Evolutionary conservation across 2,797 vertebrate species (phyloP).

Genomic region (Antennarius maculatus): DNA sequence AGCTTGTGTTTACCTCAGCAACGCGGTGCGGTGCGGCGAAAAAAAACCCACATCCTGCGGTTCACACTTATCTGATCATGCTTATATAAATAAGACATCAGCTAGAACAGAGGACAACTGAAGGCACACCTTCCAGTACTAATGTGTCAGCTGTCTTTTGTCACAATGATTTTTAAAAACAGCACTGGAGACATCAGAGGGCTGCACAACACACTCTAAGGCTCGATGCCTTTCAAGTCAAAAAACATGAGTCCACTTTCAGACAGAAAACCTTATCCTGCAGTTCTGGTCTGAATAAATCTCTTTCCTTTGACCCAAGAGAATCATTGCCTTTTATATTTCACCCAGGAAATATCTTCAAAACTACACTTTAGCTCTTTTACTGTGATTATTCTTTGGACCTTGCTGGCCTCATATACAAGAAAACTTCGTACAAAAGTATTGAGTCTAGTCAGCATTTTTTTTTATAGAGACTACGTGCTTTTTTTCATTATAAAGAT

Average conservation of each 20-base stretch:
- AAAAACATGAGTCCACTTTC: neutral
- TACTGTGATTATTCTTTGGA: slow-evolving; percentile 26
- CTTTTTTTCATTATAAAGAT: neutral
- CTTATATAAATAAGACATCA: slow-evolving; percentile 51
- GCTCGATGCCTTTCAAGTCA: neutral
- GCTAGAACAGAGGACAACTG: slow-evolving; percentile 31
- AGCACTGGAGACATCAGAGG: slow-evolving; percentile 36
- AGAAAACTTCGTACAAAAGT: slow-evolving; percentile 4
- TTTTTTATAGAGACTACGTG: neutral
- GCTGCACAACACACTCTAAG: slow-evolving; percentile 10
- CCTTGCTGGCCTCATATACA: slow-evolving; percentile 2
- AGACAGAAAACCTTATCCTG: slow-evolving; percentile 1
- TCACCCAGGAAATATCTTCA: slow-evolving; percentile 22
- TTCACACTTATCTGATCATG: slow-evolving; percentile 56
- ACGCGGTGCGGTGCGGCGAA: slow-evolving; percentile 12
- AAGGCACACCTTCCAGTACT: slow-evolving; percentile 17
- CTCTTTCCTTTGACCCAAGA: neutral
- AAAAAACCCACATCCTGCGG: slow-evolving; percentile 8
- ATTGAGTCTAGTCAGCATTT: slow-evolving; percentile 30
- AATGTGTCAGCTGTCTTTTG: slow-evolving; percentile 32
- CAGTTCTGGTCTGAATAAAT: slow-evolving; percentile 21
- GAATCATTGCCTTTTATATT: slow-evolving; percentile 23
- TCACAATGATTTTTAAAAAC: slow-evolving; percentile 28
- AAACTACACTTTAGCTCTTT: slow-evolving; percentile 19
- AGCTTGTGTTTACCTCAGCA: slow-evolving; percentile 48